Evolutionary conservation across 2,797 vertebrate species (phyloP).

Genomic region (Gymnothorax reevesii): DNA sequence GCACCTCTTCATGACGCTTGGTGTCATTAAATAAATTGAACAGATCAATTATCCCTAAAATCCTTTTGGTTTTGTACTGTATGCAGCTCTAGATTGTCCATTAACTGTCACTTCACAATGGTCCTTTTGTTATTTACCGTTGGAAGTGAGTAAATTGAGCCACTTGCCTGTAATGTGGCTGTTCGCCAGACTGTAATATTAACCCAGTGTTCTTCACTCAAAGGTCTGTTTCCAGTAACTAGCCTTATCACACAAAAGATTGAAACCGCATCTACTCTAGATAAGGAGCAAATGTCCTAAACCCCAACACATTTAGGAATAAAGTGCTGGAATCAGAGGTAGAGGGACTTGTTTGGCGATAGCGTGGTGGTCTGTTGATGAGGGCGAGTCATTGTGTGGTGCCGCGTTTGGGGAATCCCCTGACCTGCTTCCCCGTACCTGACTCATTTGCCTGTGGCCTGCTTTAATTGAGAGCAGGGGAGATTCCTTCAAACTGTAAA

Average conservation of each 20-base stretch:
- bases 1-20: neutral
- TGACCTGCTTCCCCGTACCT: conserved; percentile 18
- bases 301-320: neutral
- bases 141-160: neutral
- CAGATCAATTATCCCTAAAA: neutral
- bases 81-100: neutral
- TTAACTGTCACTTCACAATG: conserved; percentile 14
- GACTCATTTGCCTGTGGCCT: conserved; percentile 51
- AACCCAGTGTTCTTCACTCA: neutral
- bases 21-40: neutral
- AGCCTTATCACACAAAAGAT: neutral
- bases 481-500: conserved; percentile 73
- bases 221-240: neutral
- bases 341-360: neutral
- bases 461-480: conserved; percentile 32
- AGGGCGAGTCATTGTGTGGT: conserved; percentile 17
- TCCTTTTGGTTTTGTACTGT: neutral
- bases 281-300: conserved; percentile 6
- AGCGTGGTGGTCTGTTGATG: neutral
- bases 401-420: conserved; percentile 43
- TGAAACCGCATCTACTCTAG: neutral
- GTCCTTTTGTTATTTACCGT: neutral
- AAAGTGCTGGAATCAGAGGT: conserved; percentile 3
- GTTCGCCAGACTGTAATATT: neutral
- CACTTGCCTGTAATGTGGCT: neutral